Evolutionary conservation across 2,797 vertebrate genomes (phyloP).

Genomic region (Pygocentrus nattereri): DNA sequence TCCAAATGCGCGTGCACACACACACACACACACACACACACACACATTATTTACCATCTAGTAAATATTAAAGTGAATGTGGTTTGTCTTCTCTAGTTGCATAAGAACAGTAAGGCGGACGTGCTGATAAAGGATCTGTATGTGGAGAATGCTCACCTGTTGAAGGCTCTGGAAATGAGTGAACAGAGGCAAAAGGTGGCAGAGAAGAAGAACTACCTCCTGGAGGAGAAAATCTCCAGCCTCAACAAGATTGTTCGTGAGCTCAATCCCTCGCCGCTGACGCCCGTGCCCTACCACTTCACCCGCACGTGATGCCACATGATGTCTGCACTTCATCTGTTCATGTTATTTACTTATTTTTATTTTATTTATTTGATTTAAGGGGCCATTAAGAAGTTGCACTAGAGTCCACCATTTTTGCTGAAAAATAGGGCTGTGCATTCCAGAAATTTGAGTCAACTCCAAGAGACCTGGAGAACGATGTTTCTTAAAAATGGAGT

Average conservation of each 20-base stretch:
- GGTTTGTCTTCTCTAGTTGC: conserved; percentile 72
- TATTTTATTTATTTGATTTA: conserved; percentile 15
- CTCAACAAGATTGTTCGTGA: conserved; percentile 90
- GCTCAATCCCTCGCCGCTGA: conserved; percentile 79
- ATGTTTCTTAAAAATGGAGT: no score
- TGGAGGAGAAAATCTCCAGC: conserved; percentile 94
- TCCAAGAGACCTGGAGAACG: no score
- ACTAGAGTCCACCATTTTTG: neutral
- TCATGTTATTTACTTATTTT: conserved; percentile 6
- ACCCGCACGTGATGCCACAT: conserved; percentile 49
- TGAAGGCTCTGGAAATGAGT: conserved; percentile 88
- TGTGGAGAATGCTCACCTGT: conserved; percentile 89
- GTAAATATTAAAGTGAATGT: no score
- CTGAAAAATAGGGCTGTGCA: neutral
- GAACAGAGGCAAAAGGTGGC: conserved; percentile 87
- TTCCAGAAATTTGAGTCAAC: no score
- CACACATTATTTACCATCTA: neutral
- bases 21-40: neutral
- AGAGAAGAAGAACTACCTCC: conserved; percentile 92
- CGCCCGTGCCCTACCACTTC: conserved; percentile 68
- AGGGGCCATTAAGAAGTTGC: neutral
- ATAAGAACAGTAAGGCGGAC: conserved; percentile 87
- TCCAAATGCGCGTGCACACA: neutral
- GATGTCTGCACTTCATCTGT: neutral
- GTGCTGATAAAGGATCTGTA: conserved; percentile 89